These are phyloP conservation scores for Solenodon paradoxus DNA, from an alignment of 2,113 vertebrate genomes.

Conservation along the genomic window DNA sequence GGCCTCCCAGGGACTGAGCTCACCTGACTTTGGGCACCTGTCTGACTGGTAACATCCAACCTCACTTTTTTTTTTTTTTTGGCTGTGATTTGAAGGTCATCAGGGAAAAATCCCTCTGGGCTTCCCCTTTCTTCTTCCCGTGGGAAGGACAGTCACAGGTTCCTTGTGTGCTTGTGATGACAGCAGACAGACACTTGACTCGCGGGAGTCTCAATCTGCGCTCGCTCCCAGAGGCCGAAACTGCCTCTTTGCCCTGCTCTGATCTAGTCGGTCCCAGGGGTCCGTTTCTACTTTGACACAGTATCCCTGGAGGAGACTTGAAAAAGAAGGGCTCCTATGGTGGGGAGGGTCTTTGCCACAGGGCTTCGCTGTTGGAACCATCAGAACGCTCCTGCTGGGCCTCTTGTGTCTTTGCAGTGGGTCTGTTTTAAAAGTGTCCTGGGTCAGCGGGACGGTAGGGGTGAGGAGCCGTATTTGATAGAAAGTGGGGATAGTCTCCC, in stretches of 20 bases:
- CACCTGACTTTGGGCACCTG: background rate
- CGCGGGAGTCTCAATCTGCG: background rate
- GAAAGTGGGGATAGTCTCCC: background rate
- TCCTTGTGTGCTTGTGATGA: background rate
- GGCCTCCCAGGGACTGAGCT: accelerated
- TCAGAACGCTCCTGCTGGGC: background rate
- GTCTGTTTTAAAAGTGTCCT: background rate
- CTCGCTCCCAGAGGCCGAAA: background rate
- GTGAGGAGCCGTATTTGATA: background rate
- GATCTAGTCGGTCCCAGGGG: background rate
- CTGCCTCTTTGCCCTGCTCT: background rate
- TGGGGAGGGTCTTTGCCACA: background rate
- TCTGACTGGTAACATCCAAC: accelerated
- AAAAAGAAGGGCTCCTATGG: background rate
- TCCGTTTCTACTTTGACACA: background rate
- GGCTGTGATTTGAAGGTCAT: background rate
- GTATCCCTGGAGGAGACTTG: background rate
- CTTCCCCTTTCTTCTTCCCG: background rate
- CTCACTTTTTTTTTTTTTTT: accelerated
- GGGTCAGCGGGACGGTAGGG: background rate
- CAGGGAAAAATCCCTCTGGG: background rate
- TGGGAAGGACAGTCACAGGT: accelerated
- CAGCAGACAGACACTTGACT: background rate
- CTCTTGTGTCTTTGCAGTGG: background rate
- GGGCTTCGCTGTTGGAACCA: background rate